A percentile compares a stretch with the other conserved stretches of the same genome.
Evolutionary conservation across 2,113 vertebrate genomes (phyloP).

Genomic region (Bambusicola thoracicus): DNA sequence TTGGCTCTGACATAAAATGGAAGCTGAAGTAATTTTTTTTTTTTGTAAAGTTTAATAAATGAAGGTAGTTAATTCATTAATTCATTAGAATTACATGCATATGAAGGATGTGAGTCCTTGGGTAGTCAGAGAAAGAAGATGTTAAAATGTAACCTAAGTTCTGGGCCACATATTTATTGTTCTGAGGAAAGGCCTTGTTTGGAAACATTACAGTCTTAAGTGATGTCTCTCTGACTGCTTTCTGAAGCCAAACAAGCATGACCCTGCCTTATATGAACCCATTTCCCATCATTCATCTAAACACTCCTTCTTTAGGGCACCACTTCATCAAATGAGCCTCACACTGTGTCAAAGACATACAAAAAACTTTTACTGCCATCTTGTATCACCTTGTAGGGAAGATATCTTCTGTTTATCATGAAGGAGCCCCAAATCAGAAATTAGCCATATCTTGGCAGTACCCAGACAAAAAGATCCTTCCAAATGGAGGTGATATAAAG

Average conservation of each 20-base stretch:
- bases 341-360: background rate
- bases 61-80: background rate
- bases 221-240: background rate
- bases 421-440: background rate
- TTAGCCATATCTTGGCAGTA: background rate
- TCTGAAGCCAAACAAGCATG: background rate
- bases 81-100: background rate
- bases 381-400: background rate
- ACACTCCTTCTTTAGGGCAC: background rate
- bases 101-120: background rate
- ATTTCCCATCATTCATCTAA: background rate
- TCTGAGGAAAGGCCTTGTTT: background rate
- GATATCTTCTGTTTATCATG: background rate
- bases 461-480: background rate
- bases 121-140: background rate
- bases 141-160: background rate
- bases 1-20: background rate
- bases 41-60: background rate
- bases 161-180: background rate
- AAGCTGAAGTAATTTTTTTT: background rate
- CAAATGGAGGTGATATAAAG: background rate
- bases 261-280: background rate
- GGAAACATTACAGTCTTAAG: background rate
- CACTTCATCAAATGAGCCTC: background rate
- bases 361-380: background rate